phyloP scores from a whole-genome alignment of 1,140 invertebrate species.

The Temnothorax nylanderi region DNA sequence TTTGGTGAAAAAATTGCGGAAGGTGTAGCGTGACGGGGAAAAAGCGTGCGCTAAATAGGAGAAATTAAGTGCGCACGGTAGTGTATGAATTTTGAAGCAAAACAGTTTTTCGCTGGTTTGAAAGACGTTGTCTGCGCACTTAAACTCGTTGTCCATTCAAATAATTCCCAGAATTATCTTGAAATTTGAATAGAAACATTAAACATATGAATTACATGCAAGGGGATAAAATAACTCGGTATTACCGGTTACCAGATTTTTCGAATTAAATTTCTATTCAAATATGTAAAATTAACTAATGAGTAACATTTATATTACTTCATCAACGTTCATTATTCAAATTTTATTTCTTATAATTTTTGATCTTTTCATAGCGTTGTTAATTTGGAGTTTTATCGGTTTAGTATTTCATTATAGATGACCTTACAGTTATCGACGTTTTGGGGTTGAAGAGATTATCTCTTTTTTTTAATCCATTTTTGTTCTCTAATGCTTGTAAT shows the following conservation, averaged over 20 bases:
- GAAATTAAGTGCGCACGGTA: constrained; percentile 12
- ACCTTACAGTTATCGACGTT: background rate
- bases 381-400: background rate
- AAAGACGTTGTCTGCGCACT: background rate
- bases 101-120: background rate
- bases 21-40: background rate
- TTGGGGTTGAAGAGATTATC: background rate
- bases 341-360: background rate
- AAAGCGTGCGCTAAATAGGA: background rate
- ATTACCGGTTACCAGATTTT: background rate
- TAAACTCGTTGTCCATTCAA: background rate
- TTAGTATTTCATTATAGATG: background rate
- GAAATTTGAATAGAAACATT: background rate
- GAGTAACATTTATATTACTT: background rate
- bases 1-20: background rate
- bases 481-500: background rate
- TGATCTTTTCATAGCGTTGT: background rate
- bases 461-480: constrained; percentile 6
- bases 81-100: constrained; percentile 32
- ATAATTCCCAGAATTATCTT: constrained; percentile 1
- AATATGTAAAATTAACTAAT: background rate
- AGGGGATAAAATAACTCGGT: background rate
- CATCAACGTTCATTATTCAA: background rate
- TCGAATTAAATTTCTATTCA: background rate
- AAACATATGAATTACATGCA: background rate